These are phyloP conservation scores for Sebastes schlegelii DNA, from an alignment of 2,113 vertebrate species.

Conservation along the genomic window DNA sequence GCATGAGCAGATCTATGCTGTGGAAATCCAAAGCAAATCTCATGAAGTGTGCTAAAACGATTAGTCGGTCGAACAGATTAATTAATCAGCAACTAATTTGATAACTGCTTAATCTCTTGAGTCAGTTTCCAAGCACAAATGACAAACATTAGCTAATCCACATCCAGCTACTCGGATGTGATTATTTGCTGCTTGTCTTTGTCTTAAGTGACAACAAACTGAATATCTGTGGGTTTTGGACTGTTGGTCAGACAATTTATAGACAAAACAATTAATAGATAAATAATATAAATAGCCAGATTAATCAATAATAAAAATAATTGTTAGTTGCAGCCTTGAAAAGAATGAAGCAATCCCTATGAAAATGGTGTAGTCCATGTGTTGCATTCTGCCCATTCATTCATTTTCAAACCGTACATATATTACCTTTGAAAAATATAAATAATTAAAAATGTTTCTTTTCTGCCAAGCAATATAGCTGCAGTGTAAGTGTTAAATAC, in stretches of 20 bases:
- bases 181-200: not conserved
- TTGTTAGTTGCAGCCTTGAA: not conserved
- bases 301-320: not conserved
- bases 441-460: not conserved
- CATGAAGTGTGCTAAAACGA: not conserved
- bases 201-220: not conserved
- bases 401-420: slow-evolving; percentile 5
- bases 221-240: not conserved
- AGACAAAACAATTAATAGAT: not conserved
- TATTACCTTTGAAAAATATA: slow-evolving; percentile 1
- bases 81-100: not conserved
- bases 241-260: not conserved
- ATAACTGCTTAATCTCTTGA: not conserved
- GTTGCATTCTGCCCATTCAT: not conserved
- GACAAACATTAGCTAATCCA: not conserved
- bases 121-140: not conserved
- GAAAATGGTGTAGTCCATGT: not conserved
- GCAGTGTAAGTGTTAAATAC: slow-evolving; percentile 3
- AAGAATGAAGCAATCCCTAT: not conserved
- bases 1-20: not conserved
- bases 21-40: not conserved
- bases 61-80: not conserved
- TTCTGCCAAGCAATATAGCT: slow-evolving; percentile 10
- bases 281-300: not conserved
- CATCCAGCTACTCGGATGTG: not conserved